Evolutionary conservation across 2,113 vertebrate species (phyloP).

Genomic region (Odocoileus virginianus): DNA sequence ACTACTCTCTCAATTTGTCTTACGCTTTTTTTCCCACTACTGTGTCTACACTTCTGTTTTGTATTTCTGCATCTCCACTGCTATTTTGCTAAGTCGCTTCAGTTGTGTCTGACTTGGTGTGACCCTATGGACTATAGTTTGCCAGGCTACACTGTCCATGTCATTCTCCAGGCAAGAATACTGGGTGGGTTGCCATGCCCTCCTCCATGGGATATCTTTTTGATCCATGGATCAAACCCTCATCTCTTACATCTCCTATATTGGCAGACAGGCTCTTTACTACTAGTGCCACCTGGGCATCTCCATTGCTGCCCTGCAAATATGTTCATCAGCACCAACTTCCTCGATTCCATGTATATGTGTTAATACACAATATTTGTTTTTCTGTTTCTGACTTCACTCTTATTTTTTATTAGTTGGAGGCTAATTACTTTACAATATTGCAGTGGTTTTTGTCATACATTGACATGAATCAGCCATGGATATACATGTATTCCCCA

Average conservation of each 20-base stretch:
- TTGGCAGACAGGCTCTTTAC: background rate
- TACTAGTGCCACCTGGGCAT: too few species aligned
- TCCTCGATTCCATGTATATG: too few species aligned
- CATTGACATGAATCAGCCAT: too few species aligned
- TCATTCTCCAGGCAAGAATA: background rate
- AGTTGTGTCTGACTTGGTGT: background rate
- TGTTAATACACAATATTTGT: too few species aligned
- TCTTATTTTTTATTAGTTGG: too few species aligned
- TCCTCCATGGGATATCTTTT: background rate
- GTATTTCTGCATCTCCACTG: background rate
- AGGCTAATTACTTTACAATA: too few species aligned
- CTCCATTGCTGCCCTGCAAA: too few species aligned
- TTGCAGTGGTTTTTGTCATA: too few species aligned
- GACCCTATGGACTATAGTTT: background rate
- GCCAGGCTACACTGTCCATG: background rate
- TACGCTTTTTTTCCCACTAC: rapidly evolving
- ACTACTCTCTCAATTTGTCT: background rate
- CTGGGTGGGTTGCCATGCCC: background rate
- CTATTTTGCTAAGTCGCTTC: background rate
- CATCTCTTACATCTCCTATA: background rate
- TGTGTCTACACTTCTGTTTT: background rate
- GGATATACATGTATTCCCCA: too few species aligned
- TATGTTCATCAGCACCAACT: too few species aligned
- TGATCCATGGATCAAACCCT: background rate
- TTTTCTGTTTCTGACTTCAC: too few species aligned